Evolutionary conservation across 2,888 invertebrate genomes (phyloP), one percentile per base, ranked within the genome.

Genomic region (Caenorhabditis auriculariae): DNA sequence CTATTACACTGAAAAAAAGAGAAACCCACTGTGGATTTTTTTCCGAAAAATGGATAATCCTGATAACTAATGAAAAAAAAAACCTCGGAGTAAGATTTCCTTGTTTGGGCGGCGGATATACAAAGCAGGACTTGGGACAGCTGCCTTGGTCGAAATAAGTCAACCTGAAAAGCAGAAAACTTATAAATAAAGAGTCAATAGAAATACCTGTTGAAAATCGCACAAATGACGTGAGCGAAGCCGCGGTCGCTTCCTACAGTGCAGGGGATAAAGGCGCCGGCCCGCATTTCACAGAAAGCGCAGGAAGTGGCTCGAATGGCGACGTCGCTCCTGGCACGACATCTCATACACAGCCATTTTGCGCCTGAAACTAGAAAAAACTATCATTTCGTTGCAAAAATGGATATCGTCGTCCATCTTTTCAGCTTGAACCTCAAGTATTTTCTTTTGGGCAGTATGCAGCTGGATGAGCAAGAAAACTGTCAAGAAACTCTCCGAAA

Each of bases 141-240:
- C 7, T 15, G 1, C 39, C 17, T 21, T 45, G 9, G 46, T 65
- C 38, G 38, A 69, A 65, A 15, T 37, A n/a, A 4, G 60, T 54
- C 12, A 54, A 38, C 7, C 66, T 51, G 23, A 9, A n/a, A n/a
- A n/a, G n/a, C n/a, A n/a, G n/a, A n/a, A 19, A 26, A 26, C 45
- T 12, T 12, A 7, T 26, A 9, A 44, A 15, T 15, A 9, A 44
- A 44, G 1, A 44, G 28, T 23, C 23, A 27, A 27, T 12, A n/a
- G 15, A 45, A 38, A 27, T 27, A 27, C 43, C 65, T 56, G 49
- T 64, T 69, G 46, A 72, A 56, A 2, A 77, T 42, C 2, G 70
- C 75, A 49, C 77, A 77, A 12, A 71, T 49, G 5, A 77, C 71
- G 54, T 79, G 79, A 4, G 67, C 77, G 51, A 66, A 80, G 1